Conservation (phyloP, 2,797 vertebrate species). For the Epinephelus awoara region DNA sequence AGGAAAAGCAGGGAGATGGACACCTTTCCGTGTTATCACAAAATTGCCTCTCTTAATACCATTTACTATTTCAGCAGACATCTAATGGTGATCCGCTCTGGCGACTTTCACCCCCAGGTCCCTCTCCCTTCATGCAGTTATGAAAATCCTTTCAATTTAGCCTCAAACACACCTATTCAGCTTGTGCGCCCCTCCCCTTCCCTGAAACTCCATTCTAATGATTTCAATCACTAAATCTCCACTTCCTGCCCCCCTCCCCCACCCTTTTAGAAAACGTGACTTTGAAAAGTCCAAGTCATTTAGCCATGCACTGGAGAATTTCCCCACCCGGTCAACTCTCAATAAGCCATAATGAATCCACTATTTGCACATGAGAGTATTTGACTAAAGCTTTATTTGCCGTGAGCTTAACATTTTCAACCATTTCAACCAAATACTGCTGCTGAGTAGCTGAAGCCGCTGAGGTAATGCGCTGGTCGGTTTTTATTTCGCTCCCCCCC, state of each 20-base stretch:
- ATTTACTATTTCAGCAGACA: constrained; percentile 54
- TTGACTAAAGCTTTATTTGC: constrained; percentile 69
- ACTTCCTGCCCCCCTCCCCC: constrained; percentile 26
- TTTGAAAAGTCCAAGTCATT: constrained; percentile 76
- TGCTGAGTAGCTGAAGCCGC: constrained; percentile 32
- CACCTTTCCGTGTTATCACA: constrained; percentile 54
- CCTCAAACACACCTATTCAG: constrained; percentile 59
- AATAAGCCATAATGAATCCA: constrained; percentile 70
- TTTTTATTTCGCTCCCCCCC: constrained; percentile 29
- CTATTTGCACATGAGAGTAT: constrained; percentile 73
- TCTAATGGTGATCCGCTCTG: constrained; percentile 45
- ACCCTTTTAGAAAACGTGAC: constrained; percentile 56
- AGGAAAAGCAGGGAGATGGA: constrained; percentile 36
- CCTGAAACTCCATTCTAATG: constrained; percentile 60
- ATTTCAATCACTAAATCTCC: constrained; percentile 66
- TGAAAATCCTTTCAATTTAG: constrained; percentile 69
- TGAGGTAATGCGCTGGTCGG: constrained; percentile 28
- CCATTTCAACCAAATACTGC: constrained; percentile 57
- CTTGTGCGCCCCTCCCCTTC: constrained; percentile 3
- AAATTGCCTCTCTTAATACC: constrained; percentile 55
- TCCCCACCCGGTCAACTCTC: constrained; percentile 57
- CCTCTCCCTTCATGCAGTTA: constrained; percentile 42
- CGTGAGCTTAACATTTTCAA: constrained; percentile 70
- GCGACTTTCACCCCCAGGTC: constrained; percentile 49
- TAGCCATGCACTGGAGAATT: constrained; percentile 59